phyloP scores from a whole-genome alignment of 2,797 vertebrate genomes.

The Lycodopsis pacificus region DNA sequence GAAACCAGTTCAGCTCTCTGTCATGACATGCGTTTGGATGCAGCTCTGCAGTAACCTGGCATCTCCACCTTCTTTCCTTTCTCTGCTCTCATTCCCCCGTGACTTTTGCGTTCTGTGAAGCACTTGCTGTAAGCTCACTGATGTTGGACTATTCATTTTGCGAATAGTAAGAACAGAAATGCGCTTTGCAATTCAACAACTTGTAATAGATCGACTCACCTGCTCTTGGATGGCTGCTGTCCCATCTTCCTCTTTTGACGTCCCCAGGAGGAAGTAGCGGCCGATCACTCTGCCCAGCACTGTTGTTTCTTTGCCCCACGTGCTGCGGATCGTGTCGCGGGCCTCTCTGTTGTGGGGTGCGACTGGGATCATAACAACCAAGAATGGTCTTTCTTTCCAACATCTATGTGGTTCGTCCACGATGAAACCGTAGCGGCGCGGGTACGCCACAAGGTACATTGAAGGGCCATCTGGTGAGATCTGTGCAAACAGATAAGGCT shows the following conservation, averaged over 20 bases:
- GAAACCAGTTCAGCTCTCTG: background rate
- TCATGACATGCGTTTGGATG: background rate
- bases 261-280: slow-evolving; percentile 65
- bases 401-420: slow-evolving; percentile 55
- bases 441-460: slow-evolving; percentile 54
- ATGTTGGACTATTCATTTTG: background rate
- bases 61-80: background rate
- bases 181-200: background rate
- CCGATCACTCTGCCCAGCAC: slow-evolving; percentile 40
- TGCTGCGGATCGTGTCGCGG: slow-evolving; percentile 57
- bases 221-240: slow-evolving; percentile 15
- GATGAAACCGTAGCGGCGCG: slow-evolving; percentile 38
- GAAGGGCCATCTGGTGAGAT: background rate
- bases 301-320: slow-evolving; percentile 46
- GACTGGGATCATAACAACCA: slow-evolving; percentile 66
- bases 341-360: slow-evolving; percentile 41
- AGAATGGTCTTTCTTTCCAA: slow-evolving; percentile 52
- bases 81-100: slow-evolving; percentile 10
- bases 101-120: slow-evolving; percentile 13
- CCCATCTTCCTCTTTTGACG: background rate
- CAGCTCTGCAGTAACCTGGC: background rate
- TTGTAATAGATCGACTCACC: slow-evolving; percentile 39
- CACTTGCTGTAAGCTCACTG: slow-evolving; percentile 1
- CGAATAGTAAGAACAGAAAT: slow-evolving; percentile 1
- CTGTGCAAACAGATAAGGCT: slow-evolving; percentile 25